Base-by-base conservation (phyloP, 2,888 invertebrate species). In the Autographa gamma region DNA sequence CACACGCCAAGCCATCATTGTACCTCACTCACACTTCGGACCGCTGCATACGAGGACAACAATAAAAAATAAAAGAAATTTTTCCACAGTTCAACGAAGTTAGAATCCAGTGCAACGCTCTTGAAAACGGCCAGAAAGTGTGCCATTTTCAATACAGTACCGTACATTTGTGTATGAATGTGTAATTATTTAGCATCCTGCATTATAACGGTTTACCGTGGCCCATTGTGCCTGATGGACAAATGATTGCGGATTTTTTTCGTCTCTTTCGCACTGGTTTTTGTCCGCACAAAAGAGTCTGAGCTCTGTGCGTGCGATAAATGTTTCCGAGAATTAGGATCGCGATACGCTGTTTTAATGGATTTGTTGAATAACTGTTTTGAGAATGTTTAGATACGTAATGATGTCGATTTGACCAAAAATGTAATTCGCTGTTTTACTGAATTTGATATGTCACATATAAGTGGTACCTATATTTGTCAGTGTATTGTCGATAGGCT, bases 161-260 rank as follows among this genome's bases (percentile, higher is more conserved):
- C 63, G 81, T 83, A 85, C 71, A 84, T 88, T 90, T 88, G 88
- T 87, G 90, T 91, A 91, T 88, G 89, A 91, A 92, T 90, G 90
- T 92, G 88, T 93, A 92, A 93, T 93, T 93, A 93, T 93, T 91
- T 90, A 87, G 87, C 91, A 90, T 92, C 90, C 92, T 92, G 91
- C 90, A 89, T 90, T 88, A 91, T 91, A 88, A 83, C 84, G 84
- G 88, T 81, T 93, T 92, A 92, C 93, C 91, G 92, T 90, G 79
- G 75, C 74, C 87, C 91, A 93, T 94, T 94, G 93, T 93, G 86
- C 83, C 85, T 92, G 93, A 93, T 92, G 93, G 91, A 91, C 91
- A 93, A 93, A 93, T 93, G 93, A 93, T 93, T 93, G 92, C 90
- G 84, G 83, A 81, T 87, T 88, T 90, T 88, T 90, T 88, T 74